Conservation (phyloP, 1,140 invertebrate genomes). For the Papilio machaon region DNA sequence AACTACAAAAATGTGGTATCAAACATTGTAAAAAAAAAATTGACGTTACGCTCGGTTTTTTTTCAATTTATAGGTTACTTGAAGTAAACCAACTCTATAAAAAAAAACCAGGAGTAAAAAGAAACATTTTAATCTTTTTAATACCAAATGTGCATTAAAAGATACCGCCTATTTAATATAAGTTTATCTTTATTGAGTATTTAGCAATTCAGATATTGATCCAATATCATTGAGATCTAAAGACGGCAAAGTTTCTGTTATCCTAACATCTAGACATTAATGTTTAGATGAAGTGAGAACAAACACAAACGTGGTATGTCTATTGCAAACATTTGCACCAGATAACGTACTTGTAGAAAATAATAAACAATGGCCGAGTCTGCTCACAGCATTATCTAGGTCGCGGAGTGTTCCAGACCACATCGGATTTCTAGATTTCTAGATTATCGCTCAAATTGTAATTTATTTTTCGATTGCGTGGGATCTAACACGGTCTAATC, state of each 20-base stretch:
- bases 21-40: no score
- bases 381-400: constrained; percentile 15
- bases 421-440: constrained; percentile 35
- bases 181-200: no score
- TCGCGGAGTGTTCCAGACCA: constrained; percentile 34
- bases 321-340: background rate
- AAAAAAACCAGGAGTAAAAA: no score
- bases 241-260: background rate
- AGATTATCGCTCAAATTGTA: background rate
- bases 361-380: constrained; percentile 34
- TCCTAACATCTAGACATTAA: background rate
- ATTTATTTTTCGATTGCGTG: constrained; percentile 15
- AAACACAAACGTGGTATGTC: background rate
- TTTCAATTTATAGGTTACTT: no score
- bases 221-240: background rate
- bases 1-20: no score
- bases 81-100: no score
- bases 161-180: no score
- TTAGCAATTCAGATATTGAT: background rate
- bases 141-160: no score
- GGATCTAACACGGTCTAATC: constrained; percentile 21
- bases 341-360: constrained; percentile 12
- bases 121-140: no score
- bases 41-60: no score
- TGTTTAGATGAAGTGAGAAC: constrained; percentile 4